phyloP scores from a whole-genome alignment of 1,140 invertebrate genomes.

The Batillaria attramentaria region DNA sequence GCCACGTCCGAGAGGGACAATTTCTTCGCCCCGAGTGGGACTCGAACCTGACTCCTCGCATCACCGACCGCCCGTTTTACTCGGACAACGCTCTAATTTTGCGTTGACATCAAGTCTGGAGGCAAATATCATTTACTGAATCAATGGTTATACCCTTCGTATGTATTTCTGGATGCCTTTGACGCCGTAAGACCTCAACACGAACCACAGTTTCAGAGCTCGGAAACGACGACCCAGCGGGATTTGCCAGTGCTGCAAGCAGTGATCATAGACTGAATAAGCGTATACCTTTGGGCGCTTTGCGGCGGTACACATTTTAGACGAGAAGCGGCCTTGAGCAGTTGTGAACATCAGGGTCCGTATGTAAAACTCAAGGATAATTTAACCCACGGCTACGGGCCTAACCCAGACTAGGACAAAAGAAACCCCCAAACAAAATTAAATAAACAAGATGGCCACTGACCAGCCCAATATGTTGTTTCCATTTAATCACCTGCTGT shows the following conservation, averaged over 20 bases:
- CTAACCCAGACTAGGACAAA: no score
- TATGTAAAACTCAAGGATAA: no score
- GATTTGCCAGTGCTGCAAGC: constrained; percentile 92
- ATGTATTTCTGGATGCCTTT: constrained; percentile 86
- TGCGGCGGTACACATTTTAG: background rate
- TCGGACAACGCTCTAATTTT: background rate
- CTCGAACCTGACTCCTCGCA: no score
- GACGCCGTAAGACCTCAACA: constrained; percentile 86
- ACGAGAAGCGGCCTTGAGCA: background rate
- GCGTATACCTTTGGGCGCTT: background rate
- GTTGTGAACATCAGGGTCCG: background rate
- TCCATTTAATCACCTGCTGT: no score
- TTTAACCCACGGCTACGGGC: no score
- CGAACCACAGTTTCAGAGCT: constrained; percentile 95
- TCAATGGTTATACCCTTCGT: no score
- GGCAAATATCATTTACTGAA: background rate
- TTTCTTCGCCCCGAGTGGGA: no score
- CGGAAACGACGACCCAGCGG: constrained; percentile 91
- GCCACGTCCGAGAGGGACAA: no score
- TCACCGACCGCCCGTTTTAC: background rate
- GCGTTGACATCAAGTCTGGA: background rate
- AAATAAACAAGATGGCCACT: no score
- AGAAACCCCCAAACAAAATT: no score
- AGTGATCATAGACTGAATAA: background rate
- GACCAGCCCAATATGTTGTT: no score